Evolutionary conservation across 2,113 vertebrate species (phyloP), one percentile per base, ranked within the genome.

Genomic region (Channa argus): DNA sequence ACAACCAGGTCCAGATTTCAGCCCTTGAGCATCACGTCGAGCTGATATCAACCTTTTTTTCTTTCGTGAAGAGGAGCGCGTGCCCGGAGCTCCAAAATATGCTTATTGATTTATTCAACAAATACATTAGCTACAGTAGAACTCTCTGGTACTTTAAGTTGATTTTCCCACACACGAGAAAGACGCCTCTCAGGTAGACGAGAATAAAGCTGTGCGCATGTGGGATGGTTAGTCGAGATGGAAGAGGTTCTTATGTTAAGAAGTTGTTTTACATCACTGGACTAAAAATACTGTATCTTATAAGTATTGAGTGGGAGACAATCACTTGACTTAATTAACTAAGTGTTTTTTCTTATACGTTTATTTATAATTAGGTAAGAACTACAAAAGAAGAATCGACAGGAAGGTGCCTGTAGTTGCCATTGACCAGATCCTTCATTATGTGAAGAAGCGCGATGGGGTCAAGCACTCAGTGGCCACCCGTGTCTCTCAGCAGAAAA

Each of bases 21-120:
- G 1, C 51, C 54, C 52, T 58, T 38, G 12, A 6, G 56, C 49
- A 63, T 50, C 24, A 24, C 13, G 7, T 59, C 0, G 36, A 67
- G 55, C 71, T 59, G 13, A 61, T 38, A 11, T 67, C 6, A 55
- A 61, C 64, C 55, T 56, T 53, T 24, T 5, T 24, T 34, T 52
- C 49, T 58, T 37, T 53, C 50, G 55, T 47, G 5, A 24, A 49
- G 53, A 75, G 24, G 45, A 45, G 10, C 9, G 50, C 0, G 70
- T 64, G 64, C 34, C 43, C 4, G 12, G 0, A 41, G 3, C 12
- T 80, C 47, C 37, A 64, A 64, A 80, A 73, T 33, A 33, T 37
- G 47, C n/a, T 45, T 58, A 80, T 77, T 49, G 67, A 84, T 84
- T 80, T 63, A 41, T 50, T 43, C 12, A 24, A 37, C 8, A 38